Conservation (phyloP, 2,888 invertebrate genomes). For the Trachelus iudaicus region DNA sequence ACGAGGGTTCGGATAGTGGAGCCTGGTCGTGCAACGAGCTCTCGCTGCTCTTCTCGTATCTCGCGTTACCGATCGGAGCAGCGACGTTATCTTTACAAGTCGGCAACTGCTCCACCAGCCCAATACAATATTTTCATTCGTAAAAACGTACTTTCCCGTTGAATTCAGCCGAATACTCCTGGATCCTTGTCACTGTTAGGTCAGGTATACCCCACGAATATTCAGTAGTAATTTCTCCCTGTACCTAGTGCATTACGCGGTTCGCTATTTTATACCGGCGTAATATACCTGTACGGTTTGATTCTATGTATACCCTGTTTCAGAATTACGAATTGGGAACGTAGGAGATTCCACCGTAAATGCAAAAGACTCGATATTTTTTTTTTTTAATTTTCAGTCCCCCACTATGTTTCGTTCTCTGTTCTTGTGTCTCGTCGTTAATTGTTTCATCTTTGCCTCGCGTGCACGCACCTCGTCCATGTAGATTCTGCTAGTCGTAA, state of each 20-base stretch:
- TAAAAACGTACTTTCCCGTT: neutral
- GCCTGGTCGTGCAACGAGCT: neutral
- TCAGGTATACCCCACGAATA: neutral
- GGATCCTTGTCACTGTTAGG: neutral
- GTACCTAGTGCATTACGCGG: neutral
- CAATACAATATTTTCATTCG: neutral
- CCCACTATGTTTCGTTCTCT: conserved; percentile 17
- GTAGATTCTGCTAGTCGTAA: neutral
- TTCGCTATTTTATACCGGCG: neutral
- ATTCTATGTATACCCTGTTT: neutral
- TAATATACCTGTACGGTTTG: neutral
- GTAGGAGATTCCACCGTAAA: neutral
- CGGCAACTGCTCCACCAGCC: neutral
- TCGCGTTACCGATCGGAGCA: neutral
- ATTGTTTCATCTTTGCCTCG: conserved; percentile 7
- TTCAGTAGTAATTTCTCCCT: neutral
- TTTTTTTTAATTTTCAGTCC: neutral
- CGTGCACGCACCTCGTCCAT: conserved; percentile 17
- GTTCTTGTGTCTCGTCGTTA: conserved; percentile 20
- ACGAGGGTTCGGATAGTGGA: neutral
- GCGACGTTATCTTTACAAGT: neutral
- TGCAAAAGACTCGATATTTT: neutral
- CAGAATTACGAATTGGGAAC: neutral
- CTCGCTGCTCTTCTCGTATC: neutral
- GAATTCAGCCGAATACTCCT: neutral